Evolutionary conservation across 2,113 vertebrate genomes (phyloP).

Genomic region (Cebus imitator): DNA sequence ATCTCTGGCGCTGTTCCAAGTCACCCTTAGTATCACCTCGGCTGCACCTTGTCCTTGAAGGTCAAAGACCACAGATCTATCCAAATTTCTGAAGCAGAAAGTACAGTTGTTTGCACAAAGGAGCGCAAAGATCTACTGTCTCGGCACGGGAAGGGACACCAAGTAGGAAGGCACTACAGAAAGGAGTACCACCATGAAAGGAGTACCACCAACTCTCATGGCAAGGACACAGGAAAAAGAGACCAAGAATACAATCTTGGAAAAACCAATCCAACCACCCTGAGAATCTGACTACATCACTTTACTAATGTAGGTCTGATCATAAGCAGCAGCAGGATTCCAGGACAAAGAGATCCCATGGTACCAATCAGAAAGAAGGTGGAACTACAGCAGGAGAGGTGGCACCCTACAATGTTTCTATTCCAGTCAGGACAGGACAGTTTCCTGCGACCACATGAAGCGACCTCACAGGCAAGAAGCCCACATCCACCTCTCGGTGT

Average conservation of each 20-base stretch:
- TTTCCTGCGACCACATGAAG: background rate
- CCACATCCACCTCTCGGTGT: background rate
- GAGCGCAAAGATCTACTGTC: background rate
- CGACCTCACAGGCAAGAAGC: background rate
- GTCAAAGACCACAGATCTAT: background rate
- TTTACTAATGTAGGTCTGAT: background rate
- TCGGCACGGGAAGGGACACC: background rate
- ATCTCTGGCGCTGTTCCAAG: background rate
- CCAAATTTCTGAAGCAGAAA: background rate
- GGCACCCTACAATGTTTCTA: background rate
- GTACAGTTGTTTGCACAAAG: background rate
- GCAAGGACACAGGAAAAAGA: background rate
- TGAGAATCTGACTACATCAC: background rate
- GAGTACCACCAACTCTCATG: background rate
- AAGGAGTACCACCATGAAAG: background rate
- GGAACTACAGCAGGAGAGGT: background rate
- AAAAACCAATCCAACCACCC: background rate
- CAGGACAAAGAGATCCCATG: background rate
- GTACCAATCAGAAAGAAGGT: background rate
- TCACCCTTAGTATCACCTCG: background rate
- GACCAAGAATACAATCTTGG: background rate
- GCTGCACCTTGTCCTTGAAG: background rate
- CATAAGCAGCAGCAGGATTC: background rate
- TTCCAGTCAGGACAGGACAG: background rate
- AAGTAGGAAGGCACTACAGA: background rate